Percentiles rank a stretch among this genome's conserved stretches.
These are phyloP conservation scores for Thalassoma bifasciatum DNA, from an alignment of 2,113 vertebrate genomes.

Conservation along the genomic window DNA sequence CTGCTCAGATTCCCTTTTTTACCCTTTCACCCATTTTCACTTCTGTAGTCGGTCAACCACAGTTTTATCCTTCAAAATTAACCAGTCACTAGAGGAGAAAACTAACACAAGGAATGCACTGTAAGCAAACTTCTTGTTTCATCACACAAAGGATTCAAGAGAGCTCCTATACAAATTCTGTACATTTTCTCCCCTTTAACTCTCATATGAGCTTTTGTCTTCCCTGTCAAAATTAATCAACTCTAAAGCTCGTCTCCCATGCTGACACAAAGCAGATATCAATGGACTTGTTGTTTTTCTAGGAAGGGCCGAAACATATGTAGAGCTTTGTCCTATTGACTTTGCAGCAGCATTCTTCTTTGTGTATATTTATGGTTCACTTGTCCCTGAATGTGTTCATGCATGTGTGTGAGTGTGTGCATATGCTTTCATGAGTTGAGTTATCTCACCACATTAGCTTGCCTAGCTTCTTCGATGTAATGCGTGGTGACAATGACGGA, in stretches of 20 bases:
- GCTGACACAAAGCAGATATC: constrained; percentile 7
- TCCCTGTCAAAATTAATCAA: constrained; percentile 44
- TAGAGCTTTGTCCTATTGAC: constrained; percentile 8
- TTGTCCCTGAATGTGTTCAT: neutral
- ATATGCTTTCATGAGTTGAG: neutral
- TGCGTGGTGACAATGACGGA: constrained; percentile 87
- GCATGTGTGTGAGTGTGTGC: neutral
- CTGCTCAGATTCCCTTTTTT: too few species aligned
- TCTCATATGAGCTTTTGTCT: constrained; percentile 12
- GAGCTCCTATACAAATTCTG: constrained; percentile 2
- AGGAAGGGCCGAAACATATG: constrained; percentile 7
- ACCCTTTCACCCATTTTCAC: too few species aligned
- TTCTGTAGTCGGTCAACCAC: too few species aligned
- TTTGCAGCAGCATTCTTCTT: neutral
- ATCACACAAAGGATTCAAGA: neutral
- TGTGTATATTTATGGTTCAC: neutral
- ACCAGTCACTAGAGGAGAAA: too few species aligned
- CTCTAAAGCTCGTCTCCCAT: constrained; percentile 6
- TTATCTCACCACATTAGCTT: constrained; percentile 83
- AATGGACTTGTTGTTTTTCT: constrained; percentile 47
- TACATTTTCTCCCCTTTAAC: neutral
- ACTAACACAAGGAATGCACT: neutral
- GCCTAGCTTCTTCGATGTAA: constrained; percentile 86
- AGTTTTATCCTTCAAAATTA: neutral
- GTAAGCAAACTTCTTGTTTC: neutral